phyloP scores from a whole-genome alignment of 2,113 vertebrate genomes.

The Tyto alba region DNA sequence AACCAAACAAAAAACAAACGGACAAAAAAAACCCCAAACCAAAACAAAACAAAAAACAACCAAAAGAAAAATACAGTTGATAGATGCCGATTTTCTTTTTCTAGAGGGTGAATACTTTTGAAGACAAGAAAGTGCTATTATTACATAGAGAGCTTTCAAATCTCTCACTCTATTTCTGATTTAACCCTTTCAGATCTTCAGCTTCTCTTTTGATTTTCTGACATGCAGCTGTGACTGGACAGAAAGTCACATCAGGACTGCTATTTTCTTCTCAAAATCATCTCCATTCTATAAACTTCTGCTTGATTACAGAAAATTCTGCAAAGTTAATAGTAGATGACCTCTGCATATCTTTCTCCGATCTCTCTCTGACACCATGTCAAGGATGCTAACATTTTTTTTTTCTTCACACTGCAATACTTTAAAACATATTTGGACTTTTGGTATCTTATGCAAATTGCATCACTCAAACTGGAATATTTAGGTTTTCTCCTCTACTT shows the following conservation, averaged over 20 bases:
- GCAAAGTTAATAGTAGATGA: neutral
- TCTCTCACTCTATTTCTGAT: neutral
- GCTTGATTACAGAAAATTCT: neutral
- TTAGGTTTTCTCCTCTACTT: neutral
- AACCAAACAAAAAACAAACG: too few species aligned
- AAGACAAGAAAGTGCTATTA: neutral
- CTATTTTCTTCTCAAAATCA: neutral
- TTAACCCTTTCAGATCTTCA: neutral
- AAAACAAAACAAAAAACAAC: too few species aligned
- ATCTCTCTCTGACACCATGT: neutral
- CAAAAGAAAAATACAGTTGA: neutral
- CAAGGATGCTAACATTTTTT: neutral
- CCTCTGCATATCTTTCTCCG: neutral
- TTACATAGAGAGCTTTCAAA: neutral
- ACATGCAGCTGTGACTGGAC: neutral
- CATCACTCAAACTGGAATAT: neutral
- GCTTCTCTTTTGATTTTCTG: neutral
- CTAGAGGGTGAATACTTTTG: neutral
- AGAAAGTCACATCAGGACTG: neutral
- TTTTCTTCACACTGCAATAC: neutral
- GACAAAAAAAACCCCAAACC: too few species aligned
- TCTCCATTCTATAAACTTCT: neutral
- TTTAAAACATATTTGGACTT: neutral
- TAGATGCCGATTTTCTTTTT: neutral
- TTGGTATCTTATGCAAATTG: neutral